Conservation (phyloP, 2,797 vertebrate species). For the Discoglossus pictus region DNA sequence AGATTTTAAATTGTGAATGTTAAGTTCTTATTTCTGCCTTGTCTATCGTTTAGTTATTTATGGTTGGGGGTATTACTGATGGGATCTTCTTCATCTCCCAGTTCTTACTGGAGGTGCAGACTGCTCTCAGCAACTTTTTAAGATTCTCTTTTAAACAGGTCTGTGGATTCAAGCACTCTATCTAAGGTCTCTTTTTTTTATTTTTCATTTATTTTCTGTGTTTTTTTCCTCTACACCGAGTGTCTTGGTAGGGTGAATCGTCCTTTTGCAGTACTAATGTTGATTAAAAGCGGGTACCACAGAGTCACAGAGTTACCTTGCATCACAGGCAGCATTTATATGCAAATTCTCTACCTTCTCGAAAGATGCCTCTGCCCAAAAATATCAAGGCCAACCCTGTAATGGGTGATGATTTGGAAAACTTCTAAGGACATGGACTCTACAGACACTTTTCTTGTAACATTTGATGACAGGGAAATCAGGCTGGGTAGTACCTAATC, state of each 20-base stretch:
- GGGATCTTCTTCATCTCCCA: background rate
- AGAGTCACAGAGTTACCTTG: constrained; percentile 16
- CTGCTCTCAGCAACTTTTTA: background rate
- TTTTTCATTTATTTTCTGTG: constrained; percentile 12
- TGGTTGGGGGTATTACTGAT: background rate
- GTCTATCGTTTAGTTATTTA: background rate
- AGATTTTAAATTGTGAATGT: constrained; percentile 20
- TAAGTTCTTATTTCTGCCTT: background rate
- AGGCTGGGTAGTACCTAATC: constrained; percentile 38
- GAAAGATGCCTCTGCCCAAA: constrained; percentile 28
- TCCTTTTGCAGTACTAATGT: constrained; percentile 19
- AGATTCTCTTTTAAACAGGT: background rate
- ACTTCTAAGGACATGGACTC: constrained; percentile 45
- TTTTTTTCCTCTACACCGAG: constrained; percentile 2
- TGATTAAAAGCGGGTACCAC: constrained; percentile 19
- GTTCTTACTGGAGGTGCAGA: constrained; percentile 9
- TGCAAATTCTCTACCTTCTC: constrained; percentile 26
- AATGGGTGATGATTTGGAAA: constrained; percentile 13
- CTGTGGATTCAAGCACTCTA: constrained; percentile 1
- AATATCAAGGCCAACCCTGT: constrained; percentile 20
- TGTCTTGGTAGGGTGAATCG: background rate
- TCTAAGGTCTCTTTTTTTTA: constrained; percentile 1
- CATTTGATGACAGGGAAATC: constrained; percentile 18
- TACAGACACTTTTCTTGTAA: constrained; percentile 30
- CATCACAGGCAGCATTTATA: constrained; percentile 13